Evolutionary conservation across 2,113 vertebrate genomes (phyloP).

Genomic region (Pelodiscus sinensis): DNA sequence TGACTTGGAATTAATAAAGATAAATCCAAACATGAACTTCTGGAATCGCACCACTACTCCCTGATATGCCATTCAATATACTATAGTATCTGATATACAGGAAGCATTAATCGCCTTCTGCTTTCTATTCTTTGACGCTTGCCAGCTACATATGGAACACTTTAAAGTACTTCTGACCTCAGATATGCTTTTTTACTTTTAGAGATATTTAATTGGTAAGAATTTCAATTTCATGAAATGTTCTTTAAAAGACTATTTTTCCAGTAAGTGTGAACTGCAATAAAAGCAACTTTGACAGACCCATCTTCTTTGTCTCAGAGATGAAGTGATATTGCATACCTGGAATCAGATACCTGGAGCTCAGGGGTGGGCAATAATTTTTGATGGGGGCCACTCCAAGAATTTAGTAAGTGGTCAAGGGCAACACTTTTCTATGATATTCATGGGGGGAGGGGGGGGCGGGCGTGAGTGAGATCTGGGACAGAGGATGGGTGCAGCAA

Average conservation of each 20-base stretch:
- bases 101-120: neutral
- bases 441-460: no score
- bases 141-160: neutral
- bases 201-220: neutral
- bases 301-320: neutral
- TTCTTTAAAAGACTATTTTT: neutral
- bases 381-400: no score
- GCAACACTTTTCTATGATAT: no score
- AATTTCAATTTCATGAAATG: neutral
- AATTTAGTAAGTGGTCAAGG: no score
- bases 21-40: neutral
- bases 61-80: neutral
- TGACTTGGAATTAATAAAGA: neutral
- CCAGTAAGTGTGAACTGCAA: neutral
- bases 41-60: neutral
- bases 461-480: no score
- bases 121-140: neutral
- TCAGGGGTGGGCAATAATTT: no score
- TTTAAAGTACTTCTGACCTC: no score
- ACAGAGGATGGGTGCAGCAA: no score
- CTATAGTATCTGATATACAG: neutral
- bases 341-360: neutral
- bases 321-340: neutral
- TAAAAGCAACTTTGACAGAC: neutral
- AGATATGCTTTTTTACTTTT: neutral